Conservation (phyloP, 2,888 invertebrate genomes). For the Sesia bembeciformis region DNA sequence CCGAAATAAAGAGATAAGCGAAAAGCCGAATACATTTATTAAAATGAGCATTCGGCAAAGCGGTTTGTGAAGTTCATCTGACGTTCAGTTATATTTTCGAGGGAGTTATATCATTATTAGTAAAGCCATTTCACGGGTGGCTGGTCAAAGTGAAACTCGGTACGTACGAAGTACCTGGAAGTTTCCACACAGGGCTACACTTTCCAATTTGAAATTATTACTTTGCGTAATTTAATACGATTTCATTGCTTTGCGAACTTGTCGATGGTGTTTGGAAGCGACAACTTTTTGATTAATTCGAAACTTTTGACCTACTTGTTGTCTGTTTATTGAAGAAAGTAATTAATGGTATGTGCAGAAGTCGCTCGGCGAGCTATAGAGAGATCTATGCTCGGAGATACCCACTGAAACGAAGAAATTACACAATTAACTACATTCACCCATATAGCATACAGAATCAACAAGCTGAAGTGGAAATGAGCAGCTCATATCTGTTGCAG, state of each 20-base stretch:
- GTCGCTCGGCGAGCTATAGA: too few species aligned
- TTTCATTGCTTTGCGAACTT: conserved; percentile 8
- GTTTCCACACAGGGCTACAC: conserved; percentile 1
- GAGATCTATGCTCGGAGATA: too few species aligned
- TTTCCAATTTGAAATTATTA: conserved; percentile 8
- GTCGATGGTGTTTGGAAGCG: background rate
- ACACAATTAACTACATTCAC: too few species aligned
- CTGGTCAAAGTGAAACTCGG: conserved; percentile 20
- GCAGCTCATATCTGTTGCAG: too few species aligned
- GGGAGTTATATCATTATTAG: conserved; percentile 14
- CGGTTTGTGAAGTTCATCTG: conserved; percentile 6
- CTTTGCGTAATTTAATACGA: conserved; percentile 12
- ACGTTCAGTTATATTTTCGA: background rate
- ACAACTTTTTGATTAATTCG: background rate
- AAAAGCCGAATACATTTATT: conserved; percentile 9
- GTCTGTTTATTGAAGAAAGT: background rate
- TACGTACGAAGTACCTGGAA: conserved; percentile 4
- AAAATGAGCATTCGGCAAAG: conserved; percentile 9
- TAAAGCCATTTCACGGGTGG: conserved; percentile 20
- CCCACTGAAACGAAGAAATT: too few species aligned
- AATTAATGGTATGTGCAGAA: too few species aligned
- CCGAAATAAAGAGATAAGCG: background rate
- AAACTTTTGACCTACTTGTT: background rate
- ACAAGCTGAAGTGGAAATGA: too few species aligned
- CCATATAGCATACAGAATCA: too few species aligned